Evolutionary conservation across 2,113 vertebrate species (phyloP), one percentile per base, ranked within the genome.

Genomic region (Sander lucioperca): DNA sequence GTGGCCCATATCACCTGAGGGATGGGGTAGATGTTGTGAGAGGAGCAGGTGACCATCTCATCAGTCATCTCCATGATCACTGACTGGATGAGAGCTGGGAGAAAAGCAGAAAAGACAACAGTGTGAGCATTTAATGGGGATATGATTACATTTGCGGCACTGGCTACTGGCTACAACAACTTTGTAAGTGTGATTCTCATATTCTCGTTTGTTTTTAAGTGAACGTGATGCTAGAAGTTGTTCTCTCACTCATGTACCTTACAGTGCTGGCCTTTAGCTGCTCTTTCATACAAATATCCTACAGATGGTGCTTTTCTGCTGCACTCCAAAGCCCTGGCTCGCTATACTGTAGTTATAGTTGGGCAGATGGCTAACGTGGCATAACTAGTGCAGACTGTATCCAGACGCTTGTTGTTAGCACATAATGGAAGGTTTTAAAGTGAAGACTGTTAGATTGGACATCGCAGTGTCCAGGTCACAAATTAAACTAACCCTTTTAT

Each of bases 41-140:
- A 94, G 82, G 91, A 83, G 86, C 95, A 96, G 71, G 80, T 91
- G 62, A 94, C 86, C 43, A 8, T 73, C 19, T 92, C 87, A 2
- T 93, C 80, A 0, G 70, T 90, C 81, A 94, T 83, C 88, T 94
- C 93, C 36, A 95, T 84, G 69, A 83, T 86, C 39, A 95, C 94
- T n/a, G 92, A 92, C 56, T 94, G 93, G 81, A 96, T 95, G 23
- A 89, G 85, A 71, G 95, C 95, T 95, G 5, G 33, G 82, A 53
- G 25, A 30, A 84, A 82, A 51, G 6, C 5, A 67, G 8, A 63
- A 25, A 25, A 33, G 2, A 64, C n/a, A 63, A n/a, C 1, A 51
- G n/a, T 4, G 18, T 64, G 59, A 61, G 54, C 8, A 48, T 63
- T 43, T 50, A 58, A 56, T 16, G 12, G 6, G 10, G 10, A 9